Evolutionary conservation across 2,797 vertebrate genomes (phyloP), one percentile per base, ranked within the genome.

Genomic region (Notoglanidium macrostoma): DNA sequence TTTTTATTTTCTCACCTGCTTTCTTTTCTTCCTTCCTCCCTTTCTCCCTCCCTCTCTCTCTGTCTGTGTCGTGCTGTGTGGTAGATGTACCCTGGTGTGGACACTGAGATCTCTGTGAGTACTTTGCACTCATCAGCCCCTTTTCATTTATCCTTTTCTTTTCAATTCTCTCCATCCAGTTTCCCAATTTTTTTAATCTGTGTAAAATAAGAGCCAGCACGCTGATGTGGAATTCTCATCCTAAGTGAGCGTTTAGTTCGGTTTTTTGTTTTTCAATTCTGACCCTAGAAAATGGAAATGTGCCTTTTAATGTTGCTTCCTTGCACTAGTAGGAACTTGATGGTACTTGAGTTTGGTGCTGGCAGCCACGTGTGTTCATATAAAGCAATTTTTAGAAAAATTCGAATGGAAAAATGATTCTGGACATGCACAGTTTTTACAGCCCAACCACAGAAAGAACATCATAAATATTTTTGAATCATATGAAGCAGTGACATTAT

Each of bases 61-160:
- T 91, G 57, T 86, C 86, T 87, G 51, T 86, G 85, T 93, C 92
- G 93, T 92, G 92, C 90, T 96, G 70, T 96, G 95, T 94, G 95
- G 91, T 96, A 96, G 96, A 96, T 93, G 93, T 95, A 92, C 94
- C 95, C 95, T 91, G 95, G 94, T 95, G 96, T 96, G 96, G 96
- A 96, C 95, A 95, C 92, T 96, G 95, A 96, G 89, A 95, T 96
- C 91, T 96, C 96, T 95, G 96, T 96, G 96, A 96, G 96, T 96
- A 96, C 93, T 92, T 87, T 91, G 87, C 89, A 83, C 85, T 73
- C 79, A 54, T 89, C 85, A 85, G 85, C 51, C 90, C 44, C 26
- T 46, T 21, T 67, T 91, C 86, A 90, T 89, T 91, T 89, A 92
- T 93, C 91, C 91, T 92, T 90, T 87, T 88, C 40, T 77, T 74